phyloP scores from a whole-genome alignment of 2,797 vertebrate species.

The Crax fasciolata region DNA sequence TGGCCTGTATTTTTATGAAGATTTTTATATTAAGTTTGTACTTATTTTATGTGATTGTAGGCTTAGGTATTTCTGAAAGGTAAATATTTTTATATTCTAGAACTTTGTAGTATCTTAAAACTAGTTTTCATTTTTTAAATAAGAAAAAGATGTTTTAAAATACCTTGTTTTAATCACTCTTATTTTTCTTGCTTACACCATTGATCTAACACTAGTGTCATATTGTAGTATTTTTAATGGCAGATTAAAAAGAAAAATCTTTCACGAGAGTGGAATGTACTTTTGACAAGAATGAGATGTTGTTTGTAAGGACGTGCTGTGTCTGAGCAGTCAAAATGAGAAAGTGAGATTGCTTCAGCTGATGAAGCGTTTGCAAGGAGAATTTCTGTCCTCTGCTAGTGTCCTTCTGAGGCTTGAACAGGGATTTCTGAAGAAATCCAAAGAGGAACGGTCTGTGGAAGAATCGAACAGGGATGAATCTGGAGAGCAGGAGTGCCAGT shows the following conservation, averaged over 20 bases:
- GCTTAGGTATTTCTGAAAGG: slow-evolving; percentile 52
- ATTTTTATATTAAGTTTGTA: slow-evolving; percentile 52
- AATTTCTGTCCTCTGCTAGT: neutral
- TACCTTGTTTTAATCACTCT: neutral
- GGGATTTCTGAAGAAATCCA: neutral
- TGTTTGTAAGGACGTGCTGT: neutral
- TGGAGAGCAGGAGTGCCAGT: neutral
- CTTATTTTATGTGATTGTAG: slow-evolving; percentile 36
- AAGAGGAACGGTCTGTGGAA: neutral
- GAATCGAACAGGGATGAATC: neutral
- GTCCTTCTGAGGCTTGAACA: neutral
- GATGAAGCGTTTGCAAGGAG: neutral
- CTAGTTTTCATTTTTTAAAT: slow-evolving; percentile 23
- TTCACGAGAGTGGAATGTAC: neutral
- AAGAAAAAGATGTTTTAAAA: neutral
- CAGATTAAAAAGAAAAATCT: neutral
- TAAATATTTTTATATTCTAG: slow-evolving; percentile 63
- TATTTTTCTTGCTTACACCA: neutral
- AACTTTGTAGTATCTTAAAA: neutral
- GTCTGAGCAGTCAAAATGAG: neutral
- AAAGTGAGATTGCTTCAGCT: neutral
- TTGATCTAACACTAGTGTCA: neutral
- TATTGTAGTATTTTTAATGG: neutral
- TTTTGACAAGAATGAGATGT: neutral
- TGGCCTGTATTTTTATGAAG: slow-evolving; percentile 27